Evolutionary conservation across 2,113 vertebrate genomes (phyloP), one percentile per base, ranked within the genome.

Genomic region (Pyxicephalus adspersus): DNA sequence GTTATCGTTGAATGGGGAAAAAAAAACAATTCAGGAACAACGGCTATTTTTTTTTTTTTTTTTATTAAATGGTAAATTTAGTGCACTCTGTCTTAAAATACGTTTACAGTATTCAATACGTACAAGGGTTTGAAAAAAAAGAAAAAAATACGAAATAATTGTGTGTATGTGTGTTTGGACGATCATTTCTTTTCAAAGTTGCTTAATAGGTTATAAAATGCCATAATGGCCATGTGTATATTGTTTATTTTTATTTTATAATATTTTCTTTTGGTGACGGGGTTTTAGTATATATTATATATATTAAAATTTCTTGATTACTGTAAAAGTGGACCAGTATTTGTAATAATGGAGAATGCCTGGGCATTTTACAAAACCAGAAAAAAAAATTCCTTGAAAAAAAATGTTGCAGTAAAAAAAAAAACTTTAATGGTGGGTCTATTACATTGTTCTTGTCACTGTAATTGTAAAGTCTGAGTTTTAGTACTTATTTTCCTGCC

Each of bases 41-140:
- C 85, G 92, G 91, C 92, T 94, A 91, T 92, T 92, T 93, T 92
- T 93, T 93, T 94, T 96, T 94, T 71, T 61, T 71, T 23, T 93
- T 71, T 68, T 25, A 58, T 25, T 16, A 19, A 92, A 89, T 90
- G 88, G 92, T 92, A 91, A 93, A 93, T 94, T 92, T 94, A 94
- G 93, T 94, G 96, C 96, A 98, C 96, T 98, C 96, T 95, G 95
- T 98, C 96, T 96, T 96, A 95, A 97, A 97, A 97, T 96, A 96
- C 94, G 97, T 99, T 99, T 99, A 98, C 96, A 99, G 96, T 97
- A 98, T 97, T 97, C 95, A 96, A 96, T 95, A 98, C 97, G 95
- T 97, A 96, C 95, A 97, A 97, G 96, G 96, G 94, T 97, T 95
- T 97, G 96, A 95, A 93, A 94, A 95, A 90, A 74, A 61, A 75